Percentiles rank a stretch among this genome's conserved stretches.
Evolutionary conservation across 2,797 vertebrate genomes (phyloP).

Genomic region (Euphonia xanthogaster): DNA sequence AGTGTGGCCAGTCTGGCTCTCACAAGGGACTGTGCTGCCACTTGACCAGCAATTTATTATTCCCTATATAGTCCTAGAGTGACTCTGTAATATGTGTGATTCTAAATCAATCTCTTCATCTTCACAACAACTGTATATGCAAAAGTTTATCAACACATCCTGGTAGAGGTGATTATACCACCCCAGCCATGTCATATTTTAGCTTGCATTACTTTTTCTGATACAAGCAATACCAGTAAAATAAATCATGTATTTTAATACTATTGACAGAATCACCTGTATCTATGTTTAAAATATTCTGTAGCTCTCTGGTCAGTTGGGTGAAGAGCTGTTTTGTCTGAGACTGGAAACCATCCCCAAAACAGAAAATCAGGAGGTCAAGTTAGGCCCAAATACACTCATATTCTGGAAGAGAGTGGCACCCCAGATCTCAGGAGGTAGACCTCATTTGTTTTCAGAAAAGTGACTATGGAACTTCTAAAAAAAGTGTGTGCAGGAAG

Average conservation of each 20-base stretch:
- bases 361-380: background rate
- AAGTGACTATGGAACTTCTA: background rate
- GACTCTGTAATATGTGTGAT: background rate
- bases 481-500: background rate
- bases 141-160: background rate
- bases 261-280: background rate
- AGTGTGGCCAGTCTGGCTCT: background rate
- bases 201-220: background rate
- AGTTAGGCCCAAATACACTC: background rate
- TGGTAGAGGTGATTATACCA: background rate
- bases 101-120: background rate
- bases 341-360: background rate
- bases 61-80: background rate
- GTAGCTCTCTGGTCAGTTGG: background rate
- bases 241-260: background rate
- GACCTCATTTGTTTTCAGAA: background rate
- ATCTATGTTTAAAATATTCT: background rate
- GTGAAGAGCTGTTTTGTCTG: background rate
- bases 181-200: background rate
- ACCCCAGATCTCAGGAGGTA: background rate
- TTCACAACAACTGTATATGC: background rate
- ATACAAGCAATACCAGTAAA: background rate
- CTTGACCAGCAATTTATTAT: background rate
- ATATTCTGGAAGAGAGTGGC: background rate
- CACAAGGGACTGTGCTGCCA: background rate